Percentiles rank a stretch among this genome's conserved stretches.
Conservation (phyloP, 2,113 vertebrate genomes). For the Electrona antarctica region DNA sequence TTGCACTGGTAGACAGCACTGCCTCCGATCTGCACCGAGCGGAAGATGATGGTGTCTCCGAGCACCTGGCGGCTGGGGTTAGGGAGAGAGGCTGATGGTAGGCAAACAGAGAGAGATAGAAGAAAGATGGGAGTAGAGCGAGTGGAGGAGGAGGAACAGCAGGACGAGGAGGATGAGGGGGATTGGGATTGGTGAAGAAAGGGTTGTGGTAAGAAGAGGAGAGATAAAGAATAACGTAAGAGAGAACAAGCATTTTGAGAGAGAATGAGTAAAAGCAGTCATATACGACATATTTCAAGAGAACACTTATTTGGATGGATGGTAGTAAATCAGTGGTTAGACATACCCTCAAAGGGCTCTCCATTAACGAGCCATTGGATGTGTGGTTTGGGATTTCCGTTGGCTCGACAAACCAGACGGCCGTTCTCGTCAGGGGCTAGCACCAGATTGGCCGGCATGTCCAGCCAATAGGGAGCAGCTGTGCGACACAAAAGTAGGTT, state of each 20-base stretch:
- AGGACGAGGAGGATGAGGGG: neutral
- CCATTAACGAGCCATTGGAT: slow-evolving; percentile 94
- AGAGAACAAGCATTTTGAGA: no score
- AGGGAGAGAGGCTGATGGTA: slow-evolving; percentile 71
- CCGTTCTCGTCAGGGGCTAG: slow-evolving; percentile 91
- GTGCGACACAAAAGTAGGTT: slow-evolving; percentile 7
- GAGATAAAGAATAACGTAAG: no score
- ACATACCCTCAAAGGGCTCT: slow-evolving; percentile 86
- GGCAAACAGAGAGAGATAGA: neutral
- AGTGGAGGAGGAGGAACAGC: neutral
- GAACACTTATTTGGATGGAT: no score
- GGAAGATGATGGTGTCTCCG: slow-evolving; percentile 93
- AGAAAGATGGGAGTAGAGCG: neutral
- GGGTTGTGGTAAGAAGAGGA: neutral
- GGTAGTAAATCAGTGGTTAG: neutral
- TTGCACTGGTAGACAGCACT: slow-evolving; percentile 97
- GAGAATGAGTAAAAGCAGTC: no score
- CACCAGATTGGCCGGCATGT: slow-evolving; percentile 90
- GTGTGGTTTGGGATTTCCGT: slow-evolving; percentile 92
- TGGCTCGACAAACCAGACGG: slow-evolving; percentile 91
- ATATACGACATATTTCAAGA: no score
- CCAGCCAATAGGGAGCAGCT: slow-evolving; percentile 98
- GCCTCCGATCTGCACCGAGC: slow-evolving; percentile 90
- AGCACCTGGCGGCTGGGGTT: slow-evolving; percentile 84
- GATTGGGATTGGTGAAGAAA: no score